Evolutionary conservation across 1,140 invertebrate genomes (phyloP), one percentile per base, ranked within the genome.

Genomic region (Drusus annulatus): DNA sequence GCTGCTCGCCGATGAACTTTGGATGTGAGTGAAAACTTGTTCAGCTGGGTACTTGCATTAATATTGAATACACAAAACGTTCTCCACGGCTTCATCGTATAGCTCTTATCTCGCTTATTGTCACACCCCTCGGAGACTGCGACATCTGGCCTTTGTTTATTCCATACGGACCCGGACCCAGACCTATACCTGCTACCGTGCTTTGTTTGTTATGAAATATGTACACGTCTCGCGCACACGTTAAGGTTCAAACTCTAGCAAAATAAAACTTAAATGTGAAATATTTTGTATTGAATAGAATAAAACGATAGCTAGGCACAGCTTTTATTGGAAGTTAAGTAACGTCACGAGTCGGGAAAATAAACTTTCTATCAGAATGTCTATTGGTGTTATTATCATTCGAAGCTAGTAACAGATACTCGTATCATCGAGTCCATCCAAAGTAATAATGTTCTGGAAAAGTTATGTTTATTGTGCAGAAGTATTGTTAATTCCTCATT

Each of bases 281-380:
- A 79, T 71, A 51, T 79, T 54, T 23, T 1, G 51, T 60, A 79
- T 54, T 73, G 25, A 79, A 79, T 58, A 78, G 23, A 78, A 78
- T 50, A 78, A 16, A 60, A 79, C 58, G 52, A 71, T 79, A 31
- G 19, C 63, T 54, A 45, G 65, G 52, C 77, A 62, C 19, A 36
- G 77, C 25, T 62, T 71, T 56, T 1, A 10, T 16, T 13, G 56
- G 60, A 78, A 54, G n/a, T 78, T 65, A 62, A 51, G 76, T 65
- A 45, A 51, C 8, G 17, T 77, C 23, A 36, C 31, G 19, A 78
- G n/a, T 28, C 10, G 60, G 8, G 21, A 45, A 54, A 68, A 68
- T 4, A 36, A 36, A 36, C 45, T 71, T 71, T 68, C n/a, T 71
- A 71, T 52, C 68, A 51, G n/a, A 71, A 71, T 52, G 5, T 71